These are phyloP conservation scores for Eupithecia subumbrata DNA, from an alignment of 2,888 invertebrate species.

Conservation along the genomic window DNA sequence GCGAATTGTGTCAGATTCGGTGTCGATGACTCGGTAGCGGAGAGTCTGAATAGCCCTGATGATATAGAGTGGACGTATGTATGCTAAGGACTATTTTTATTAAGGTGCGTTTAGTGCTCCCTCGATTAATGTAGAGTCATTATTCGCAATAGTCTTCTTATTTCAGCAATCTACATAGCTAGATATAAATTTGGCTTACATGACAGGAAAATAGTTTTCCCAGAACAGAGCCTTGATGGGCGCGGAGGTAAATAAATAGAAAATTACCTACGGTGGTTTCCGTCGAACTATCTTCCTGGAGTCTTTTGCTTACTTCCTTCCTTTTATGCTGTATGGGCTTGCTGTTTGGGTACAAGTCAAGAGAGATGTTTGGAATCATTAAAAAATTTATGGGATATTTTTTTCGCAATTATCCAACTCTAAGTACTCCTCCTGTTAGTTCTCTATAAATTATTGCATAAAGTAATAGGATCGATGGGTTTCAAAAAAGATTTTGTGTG, in stretches of 20 bases:
- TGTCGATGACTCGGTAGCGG: too few relatives aligned
- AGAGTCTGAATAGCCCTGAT: too few relatives aligned
- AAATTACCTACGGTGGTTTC: conserved; percentile 45
- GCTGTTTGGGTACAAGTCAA: conserved; percentile 16
- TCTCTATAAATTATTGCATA: too few relatives aligned
- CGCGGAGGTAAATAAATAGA: conserved; percentile 41
- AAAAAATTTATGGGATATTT: too few relatives aligned
- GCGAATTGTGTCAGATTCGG: too few relatives aligned
- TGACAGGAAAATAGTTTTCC: conserved; percentile 15
- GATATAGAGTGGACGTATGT: too few relatives aligned
- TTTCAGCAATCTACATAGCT: background rate
- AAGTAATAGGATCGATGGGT: too few relatives aligned
- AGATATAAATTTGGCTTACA: background rate
- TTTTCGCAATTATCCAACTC: too few relatives aligned
- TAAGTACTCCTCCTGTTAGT: too few relatives aligned
- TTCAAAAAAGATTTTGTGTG: too few relatives aligned
- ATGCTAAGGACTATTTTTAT: too few relatives aligned
- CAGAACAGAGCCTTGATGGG: conserved; percentile 4
- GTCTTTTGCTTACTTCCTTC: conserved; percentile 45
- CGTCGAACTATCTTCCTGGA: conserved; percentile 38
- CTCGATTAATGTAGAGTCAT: background rate
- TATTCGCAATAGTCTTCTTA: background rate
- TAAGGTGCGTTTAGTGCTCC: background rate
- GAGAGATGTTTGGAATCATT: background rate
- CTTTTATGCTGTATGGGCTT: conserved; percentile 38